These are phyloP conservation scores for Doris montereyensis DNA, from an alignment of 2,888 invertebrate genomes.

Conservation along the genomic window DNA sequence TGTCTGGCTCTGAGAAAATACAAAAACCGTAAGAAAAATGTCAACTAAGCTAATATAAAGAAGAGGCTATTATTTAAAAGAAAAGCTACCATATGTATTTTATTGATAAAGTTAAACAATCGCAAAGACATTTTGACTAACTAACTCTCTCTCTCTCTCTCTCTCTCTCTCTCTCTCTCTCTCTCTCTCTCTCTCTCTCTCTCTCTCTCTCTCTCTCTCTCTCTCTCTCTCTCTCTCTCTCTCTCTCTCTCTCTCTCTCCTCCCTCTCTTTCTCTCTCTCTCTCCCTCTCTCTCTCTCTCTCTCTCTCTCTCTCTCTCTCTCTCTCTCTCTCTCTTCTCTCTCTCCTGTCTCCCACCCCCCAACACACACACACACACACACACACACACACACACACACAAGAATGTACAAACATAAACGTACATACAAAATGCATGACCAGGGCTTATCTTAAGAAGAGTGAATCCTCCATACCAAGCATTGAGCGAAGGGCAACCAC, in stretches of 20 bases:
- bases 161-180: neutral
- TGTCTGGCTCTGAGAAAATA: too few relatives aligned
- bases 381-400: constrained; percentile 13
- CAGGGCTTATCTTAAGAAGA: too few relatives aligned
- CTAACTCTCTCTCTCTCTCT: neutral
- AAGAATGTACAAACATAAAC: neutral
- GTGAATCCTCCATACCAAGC: too few relatives aligned
- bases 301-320: too few relatives aligned
- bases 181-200: neutral
- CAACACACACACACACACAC: constrained; percentile 7
- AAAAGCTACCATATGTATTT: too few relatives aligned
- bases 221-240: neutral
- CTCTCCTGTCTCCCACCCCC: neutral
- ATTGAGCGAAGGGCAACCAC: too few relatives aligned
- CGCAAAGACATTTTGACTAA: neutral
- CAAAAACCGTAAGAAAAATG: too few relatives aligned
- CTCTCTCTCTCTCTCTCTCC: neutral
- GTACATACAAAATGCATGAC: neutral
- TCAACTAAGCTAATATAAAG: too few relatives aligned
- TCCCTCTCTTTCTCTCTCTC: neutral
- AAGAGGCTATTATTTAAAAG: too few relatives aligned
- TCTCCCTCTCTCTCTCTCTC: neutral
- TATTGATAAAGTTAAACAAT: too few relatives aligned
- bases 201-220: neutral
- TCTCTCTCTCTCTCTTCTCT: neutral